Percentiles rank a stretch among this genome's conserved stretches.
Conservation (phyloP, 2,113 vertebrate genomes). For the Ia io region DNA sequence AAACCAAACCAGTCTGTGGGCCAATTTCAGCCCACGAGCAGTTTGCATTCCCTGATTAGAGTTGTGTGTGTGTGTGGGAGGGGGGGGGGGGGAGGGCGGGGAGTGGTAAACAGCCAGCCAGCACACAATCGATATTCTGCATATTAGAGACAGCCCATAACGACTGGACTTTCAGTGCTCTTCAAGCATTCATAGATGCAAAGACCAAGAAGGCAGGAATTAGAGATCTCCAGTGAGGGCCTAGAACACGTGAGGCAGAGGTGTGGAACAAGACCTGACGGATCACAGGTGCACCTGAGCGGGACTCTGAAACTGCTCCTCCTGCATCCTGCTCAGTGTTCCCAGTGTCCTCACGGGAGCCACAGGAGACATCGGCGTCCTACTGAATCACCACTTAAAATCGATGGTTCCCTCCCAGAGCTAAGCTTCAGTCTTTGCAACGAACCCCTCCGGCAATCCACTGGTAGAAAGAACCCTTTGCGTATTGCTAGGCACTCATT, state of each 20-base stretch:
- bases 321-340: background rate
- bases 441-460: background rate
- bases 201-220: background rate
- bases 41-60: background rate
- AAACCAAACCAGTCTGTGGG: background rate
- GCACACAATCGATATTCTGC: background rate
- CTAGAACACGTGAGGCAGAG: background rate
- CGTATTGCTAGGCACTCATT: background rate
- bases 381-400: background rate
- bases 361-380: background rate
- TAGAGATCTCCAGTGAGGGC: background rate
- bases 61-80: too few relatives aligned
- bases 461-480: background rate
- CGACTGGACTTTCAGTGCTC: background rate
- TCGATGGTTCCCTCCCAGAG: background rate
- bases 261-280: background rate
- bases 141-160: background rate
- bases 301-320: background rate
- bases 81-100: too few relatives aligned
- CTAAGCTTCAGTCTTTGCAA: background rate
- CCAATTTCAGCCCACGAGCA: background rate
- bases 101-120: background rate
- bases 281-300: background rate
- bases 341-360: background rate
- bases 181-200: background rate